Evolutionary conservation across 2,888 invertebrate genomes (phyloP).

Genomic region (Camptogramma bilineatum): DNA sequence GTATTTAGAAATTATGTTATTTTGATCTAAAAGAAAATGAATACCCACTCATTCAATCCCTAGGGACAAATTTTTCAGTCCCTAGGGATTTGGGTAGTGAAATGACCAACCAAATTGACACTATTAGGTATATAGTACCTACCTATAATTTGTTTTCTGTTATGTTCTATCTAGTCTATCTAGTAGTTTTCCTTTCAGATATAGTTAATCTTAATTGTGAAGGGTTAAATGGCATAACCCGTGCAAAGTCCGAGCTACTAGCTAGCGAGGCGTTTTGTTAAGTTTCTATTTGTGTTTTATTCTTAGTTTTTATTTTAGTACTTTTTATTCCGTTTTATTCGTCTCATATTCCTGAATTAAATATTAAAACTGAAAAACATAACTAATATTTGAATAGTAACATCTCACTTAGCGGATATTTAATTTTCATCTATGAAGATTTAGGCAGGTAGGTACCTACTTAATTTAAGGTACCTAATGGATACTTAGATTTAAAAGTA

Average conservation of each 20-base stretch:
- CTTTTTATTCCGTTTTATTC: slow-evolving; percentile 18
- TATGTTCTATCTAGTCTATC: slow-evolving; percentile 2
- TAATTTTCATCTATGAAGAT: too few species aligned
- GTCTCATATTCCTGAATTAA: slow-evolving; percentile 2
- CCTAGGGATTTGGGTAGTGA: not conserved
- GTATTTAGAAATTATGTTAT: too few species aligned
- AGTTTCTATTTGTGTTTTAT: slow-evolving; percentile 16
- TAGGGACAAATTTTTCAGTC: too few species aligned
- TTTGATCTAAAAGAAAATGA: not conserved
- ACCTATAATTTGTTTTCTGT: slow-evolving; percentile 1
- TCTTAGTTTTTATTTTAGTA: slow-evolving; percentile 21
- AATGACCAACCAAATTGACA: not conserved
- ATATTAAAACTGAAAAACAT: slow-evolving; percentile 2
- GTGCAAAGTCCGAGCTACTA: slow-evolving; percentile 26
- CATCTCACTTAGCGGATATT: not conserved
- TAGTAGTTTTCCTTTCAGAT: slow-evolving; percentile 24
- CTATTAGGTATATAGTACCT: not conserved
- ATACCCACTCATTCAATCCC: too few species aligned
- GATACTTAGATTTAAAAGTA: too few species aligned
- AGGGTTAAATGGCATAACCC: slow-evolving; percentile 30
- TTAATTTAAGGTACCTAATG: too few species aligned
- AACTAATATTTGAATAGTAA: not conserved
- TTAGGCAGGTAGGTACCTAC: too few species aligned
- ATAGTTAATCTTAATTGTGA: slow-evolving; percentile 8
- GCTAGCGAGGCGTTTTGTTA: slow-evolving; percentile 14